Conservation (phyloP, 2,888 invertebrate genomes). For the Dasypogon diadema region DNA sequence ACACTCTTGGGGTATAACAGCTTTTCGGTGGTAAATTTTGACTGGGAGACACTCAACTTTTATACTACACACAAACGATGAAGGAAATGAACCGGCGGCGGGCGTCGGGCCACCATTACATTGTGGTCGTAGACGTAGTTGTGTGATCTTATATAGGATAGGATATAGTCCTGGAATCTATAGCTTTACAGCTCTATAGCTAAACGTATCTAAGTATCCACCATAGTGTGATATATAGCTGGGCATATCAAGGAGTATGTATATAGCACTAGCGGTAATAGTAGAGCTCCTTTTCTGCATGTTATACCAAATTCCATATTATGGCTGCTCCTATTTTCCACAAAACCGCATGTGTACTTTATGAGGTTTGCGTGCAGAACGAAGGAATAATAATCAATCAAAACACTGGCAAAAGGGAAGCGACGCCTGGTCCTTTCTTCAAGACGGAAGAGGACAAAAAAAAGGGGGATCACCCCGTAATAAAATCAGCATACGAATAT, state of each 20-base stretch:
- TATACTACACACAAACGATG: conserved; percentile 8
- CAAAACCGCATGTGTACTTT: conserved; percentile 52
- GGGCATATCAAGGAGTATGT: not conserved
- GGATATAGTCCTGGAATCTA: not conserved
- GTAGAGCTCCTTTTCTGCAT: conserved; percentile 38
- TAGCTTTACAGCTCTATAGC: not conserved
- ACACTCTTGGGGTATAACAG: not conserved
- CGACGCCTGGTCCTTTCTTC: not conserved
- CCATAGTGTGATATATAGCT: conserved; percentile 27
- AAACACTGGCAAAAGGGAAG: conserved; percentile 46
- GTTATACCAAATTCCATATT: conserved; percentile 47
- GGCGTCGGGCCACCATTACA: too few species aligned
- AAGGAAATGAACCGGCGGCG: not conserved
- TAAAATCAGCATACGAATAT: conserved; percentile 45
- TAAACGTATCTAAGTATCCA: conserved; percentile 7
- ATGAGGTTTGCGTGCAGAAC: conserved; percentile 54
- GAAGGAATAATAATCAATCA: conserved; percentile 54
- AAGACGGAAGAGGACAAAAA: conserved; percentile 18
- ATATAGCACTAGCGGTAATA: not conserved
- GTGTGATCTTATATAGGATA: not conserved
- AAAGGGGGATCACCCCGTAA: conserved; percentile 18
- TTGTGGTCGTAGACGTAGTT: not conserved
- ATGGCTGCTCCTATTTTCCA: conserved; percentile 48
- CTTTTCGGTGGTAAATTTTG: conserved; percentile 44
- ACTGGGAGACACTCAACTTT: conserved; percentile 21